Percentiles rank a stretch among this genome's conserved stretches.
These are phyloP conservation scores for Atrina japonica DNA, from an alignment of 2,888 invertebrate genomes.

Conservation along the genomic window DNA sequence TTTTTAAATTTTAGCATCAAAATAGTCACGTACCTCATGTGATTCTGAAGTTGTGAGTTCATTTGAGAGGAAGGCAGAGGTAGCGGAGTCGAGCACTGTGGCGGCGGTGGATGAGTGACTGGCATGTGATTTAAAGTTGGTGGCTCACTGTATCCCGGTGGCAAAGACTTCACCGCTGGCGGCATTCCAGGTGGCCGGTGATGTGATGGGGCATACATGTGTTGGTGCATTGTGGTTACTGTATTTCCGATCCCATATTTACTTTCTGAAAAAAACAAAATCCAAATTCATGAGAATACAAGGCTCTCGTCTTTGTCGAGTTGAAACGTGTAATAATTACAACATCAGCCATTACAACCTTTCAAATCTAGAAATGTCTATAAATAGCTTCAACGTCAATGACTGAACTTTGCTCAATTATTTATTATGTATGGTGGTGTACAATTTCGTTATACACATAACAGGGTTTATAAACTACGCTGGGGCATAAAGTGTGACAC, in stretches of 20 bases:
- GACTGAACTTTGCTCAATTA: too few species aligned
- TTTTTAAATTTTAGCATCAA: too few species aligned
- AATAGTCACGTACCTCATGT: too few species aligned
- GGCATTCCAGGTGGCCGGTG: constrained; percentile 60
- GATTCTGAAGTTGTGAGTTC: constrained; percentile 57
- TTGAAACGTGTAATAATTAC: too few species aligned
- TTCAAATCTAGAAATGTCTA: too few species aligned
- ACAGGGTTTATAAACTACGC: too few species aligned
- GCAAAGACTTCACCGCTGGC: constrained; percentile 31
- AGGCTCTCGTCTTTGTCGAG: too few species aligned
- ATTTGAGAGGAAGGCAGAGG: constrained; percentile 63
- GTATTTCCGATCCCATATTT: constrained; percentile 43
- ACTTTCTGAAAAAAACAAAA: constrained; percentile 71
- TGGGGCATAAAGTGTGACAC: too few species aligned
- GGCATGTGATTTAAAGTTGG: constrained; percentile 69
- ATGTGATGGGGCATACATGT: constrained; percentile 60
- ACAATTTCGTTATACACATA: too few species aligned
- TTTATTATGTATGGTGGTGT: too few species aligned
- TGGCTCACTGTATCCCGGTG: constrained; percentile 67
- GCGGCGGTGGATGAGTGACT: constrained; percentile 54
- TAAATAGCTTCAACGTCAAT: too few species aligned
- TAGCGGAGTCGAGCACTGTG: constrained; percentile 53
- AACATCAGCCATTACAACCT: too few species aligned
- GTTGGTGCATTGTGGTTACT: constrained; percentile 59
- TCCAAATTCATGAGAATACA: not conserved